Conservation (phyloP, 1,140 invertebrate genomes). For the Brachionus angularis region DNA sequence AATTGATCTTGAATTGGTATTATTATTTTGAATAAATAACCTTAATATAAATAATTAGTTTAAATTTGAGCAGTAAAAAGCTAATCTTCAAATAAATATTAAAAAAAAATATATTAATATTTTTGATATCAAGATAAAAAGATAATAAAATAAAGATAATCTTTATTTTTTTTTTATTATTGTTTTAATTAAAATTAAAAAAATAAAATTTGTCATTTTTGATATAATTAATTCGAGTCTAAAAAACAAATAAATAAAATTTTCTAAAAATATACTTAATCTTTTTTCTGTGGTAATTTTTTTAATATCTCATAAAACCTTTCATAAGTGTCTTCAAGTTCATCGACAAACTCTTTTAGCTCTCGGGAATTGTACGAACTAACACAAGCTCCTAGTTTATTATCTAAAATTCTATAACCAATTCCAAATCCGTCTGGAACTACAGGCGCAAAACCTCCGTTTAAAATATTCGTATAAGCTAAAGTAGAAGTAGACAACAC, state of each 20-base stretch:
- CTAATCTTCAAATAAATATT: too few species aligned
- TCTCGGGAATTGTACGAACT: conserved; percentile 10
- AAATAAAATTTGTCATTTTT: too few species aligned
- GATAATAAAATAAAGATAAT: too few species aligned
- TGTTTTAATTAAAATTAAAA: too few species aligned
- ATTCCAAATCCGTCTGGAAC: conserved; percentile 83
- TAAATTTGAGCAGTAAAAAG: too few species aligned
- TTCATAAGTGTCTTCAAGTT: conserved; percentile 20
- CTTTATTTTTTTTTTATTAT: too few species aligned
- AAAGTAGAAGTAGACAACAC: conserved; percentile 92
- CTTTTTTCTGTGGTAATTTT: conserved; percentile 1
- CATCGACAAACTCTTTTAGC: conserved; percentile 22
- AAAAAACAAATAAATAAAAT: neutral
- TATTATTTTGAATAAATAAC: too few species aligned
- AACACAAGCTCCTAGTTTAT: conserved; percentile 19
- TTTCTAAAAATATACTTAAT: neutral
- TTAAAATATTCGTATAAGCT: conserved; percentile 75
- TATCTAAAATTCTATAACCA: conserved; percentile 61
- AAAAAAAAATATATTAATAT: too few species aligned
- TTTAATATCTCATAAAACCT: conserved; percentile 28
- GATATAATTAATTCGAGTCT: too few species aligned
- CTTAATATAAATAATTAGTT: too few species aligned
- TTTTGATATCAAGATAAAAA: too few species aligned
- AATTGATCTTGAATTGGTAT: too few species aligned
- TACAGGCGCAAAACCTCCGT: conserved; percentile 90